Conservation (phyloP, 2,113 vertebrate genomes). For the Ariopsis seemanni region DNA sequence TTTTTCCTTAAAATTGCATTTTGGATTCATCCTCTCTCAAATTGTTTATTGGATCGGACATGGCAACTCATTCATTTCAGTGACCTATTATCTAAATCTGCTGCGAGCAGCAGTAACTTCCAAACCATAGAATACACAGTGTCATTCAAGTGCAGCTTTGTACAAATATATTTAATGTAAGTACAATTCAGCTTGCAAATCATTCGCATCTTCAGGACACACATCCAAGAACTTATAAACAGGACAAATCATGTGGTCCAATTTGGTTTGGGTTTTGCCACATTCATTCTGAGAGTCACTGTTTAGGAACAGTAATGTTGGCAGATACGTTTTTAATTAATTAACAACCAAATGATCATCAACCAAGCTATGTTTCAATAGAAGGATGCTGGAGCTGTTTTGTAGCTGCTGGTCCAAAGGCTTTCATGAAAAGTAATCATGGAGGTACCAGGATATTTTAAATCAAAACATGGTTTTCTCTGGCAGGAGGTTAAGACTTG, state of each 20-base stretch:
- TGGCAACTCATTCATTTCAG: neutral
- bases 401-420: neutral
- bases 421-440: neutral
- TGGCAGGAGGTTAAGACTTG: neutral
- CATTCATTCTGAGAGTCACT: neutral
- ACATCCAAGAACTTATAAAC: neutral
- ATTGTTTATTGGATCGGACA: slow-evolving; percentile 7
- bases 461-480: neutral
- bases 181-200: neutral
- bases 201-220: neutral
- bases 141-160: neutral
- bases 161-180: neutral
- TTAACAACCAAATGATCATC: neutral
- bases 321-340: neutral
- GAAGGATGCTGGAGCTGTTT: neutral
- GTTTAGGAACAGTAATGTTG: neutral
- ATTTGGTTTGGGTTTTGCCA: neutral
- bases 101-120: neutral
- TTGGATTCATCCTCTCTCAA: neutral
- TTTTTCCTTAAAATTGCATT: neutral
- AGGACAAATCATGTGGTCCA: neutral
- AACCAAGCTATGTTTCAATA: neutral
- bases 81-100: neutral
- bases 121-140: slow-evolving; percentile 8
- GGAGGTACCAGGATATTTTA: neutral